phyloP scores from a whole-genome alignment of 2,113 vertebrate genomes.

The Hystrix cristata region DNA sequence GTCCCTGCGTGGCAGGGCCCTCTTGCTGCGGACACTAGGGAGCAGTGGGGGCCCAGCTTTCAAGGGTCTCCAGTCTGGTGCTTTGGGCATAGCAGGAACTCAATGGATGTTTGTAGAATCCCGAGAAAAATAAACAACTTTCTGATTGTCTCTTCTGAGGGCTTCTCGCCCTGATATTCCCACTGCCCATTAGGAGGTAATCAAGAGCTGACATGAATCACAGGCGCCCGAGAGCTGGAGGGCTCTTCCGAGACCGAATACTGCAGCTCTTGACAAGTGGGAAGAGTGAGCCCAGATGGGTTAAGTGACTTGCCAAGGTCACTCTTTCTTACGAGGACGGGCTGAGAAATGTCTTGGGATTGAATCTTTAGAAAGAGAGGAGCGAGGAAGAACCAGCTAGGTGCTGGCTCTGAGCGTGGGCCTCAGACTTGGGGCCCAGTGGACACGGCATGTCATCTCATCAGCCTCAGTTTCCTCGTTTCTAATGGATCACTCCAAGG shows the following conservation, averaged over 20 bases:
- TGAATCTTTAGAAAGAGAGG: slow-evolving; percentile 36
- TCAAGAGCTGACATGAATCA: slow-evolving; percentile 55
- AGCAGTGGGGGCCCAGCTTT: no score
- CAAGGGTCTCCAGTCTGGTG: neutral
- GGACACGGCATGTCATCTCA: neutral
- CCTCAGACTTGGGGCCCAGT: neutral
- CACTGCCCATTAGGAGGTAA: slow-evolving; percentile 51
- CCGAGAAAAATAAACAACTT: neutral
- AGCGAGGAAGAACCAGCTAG: neutral
- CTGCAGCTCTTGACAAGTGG: neutral
- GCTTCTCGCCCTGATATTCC: neutral
- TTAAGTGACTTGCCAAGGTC: slow-evolving; percentile 78
- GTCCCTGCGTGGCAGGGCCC: neutral
- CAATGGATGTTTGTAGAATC: neutral
- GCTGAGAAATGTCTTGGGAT: slow-evolving; percentile 36
- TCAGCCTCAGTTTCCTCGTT: neutral
- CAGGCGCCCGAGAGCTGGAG: slow-evolving; percentile 22
- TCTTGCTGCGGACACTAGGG: neutral
- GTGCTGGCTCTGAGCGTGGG: accelerated
- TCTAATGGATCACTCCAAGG: neutral
- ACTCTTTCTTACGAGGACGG: slow-evolving; percentile 50
- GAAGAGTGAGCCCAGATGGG: slow-evolving; percentile 66
- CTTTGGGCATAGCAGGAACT: neutral
- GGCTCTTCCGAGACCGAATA: slow-evolving; percentile 38
- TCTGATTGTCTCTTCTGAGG: neutral